Conservation (phyloP, 2,797 vertebrate species). For the Parotocinclus haroldoi region DNA sequence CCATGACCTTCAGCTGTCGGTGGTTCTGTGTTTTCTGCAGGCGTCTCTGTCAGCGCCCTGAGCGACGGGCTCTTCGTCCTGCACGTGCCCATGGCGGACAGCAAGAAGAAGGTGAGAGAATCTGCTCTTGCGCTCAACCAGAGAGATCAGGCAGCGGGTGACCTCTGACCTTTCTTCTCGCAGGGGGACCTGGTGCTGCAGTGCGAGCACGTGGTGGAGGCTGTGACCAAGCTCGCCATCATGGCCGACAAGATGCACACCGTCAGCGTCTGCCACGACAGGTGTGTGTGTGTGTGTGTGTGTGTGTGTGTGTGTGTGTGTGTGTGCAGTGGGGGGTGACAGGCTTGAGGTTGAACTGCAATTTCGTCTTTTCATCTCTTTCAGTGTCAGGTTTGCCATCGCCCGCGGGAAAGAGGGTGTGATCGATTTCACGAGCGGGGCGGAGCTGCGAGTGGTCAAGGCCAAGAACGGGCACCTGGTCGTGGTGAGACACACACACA, state of each 20-base stretch:
- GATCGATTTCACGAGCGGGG: slow-evolving; percentile 88
- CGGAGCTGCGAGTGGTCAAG: slow-evolving; percentile 88
- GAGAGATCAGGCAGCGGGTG: slow-evolving; percentile 14
- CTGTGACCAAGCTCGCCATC: slow-evolving; percentile 87
- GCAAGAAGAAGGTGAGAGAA: slow-evolving; percentile 85
- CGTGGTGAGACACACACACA: slow-evolving; percentile 80
- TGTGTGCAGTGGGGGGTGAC: no score
- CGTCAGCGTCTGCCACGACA: slow-evolving; percentile 91
- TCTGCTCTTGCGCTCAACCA: neutral
- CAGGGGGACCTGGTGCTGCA: slow-evolving; percentile 91
- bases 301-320: neutral
- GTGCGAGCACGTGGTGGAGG: slow-evolving; percentile 89
- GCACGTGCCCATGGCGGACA: slow-evolving; percentile 86
- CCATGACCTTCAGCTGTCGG: no score
- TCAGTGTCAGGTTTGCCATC: slow-evolving; percentile 85
- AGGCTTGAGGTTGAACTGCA: neutral
- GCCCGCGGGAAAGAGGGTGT: slow-evolving; percentile 89
- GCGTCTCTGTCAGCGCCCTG: slow-evolving; percentile 90
- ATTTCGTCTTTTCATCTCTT: neutral
- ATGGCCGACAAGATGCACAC: slow-evolving; percentile 80
- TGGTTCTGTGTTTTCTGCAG: slow-evolving; percentile 64
- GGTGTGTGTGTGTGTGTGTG: slow-evolving; percentile 65
- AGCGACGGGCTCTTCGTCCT: slow-evolving; percentile 90
- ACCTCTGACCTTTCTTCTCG: slow-evolving; percentile 36
- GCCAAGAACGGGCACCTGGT: slow-evolving; percentile 93